Evolutionary conservation across 2,888 invertebrate genomes (phyloP).

Genomic region (Andrena flavipes): DNA sequence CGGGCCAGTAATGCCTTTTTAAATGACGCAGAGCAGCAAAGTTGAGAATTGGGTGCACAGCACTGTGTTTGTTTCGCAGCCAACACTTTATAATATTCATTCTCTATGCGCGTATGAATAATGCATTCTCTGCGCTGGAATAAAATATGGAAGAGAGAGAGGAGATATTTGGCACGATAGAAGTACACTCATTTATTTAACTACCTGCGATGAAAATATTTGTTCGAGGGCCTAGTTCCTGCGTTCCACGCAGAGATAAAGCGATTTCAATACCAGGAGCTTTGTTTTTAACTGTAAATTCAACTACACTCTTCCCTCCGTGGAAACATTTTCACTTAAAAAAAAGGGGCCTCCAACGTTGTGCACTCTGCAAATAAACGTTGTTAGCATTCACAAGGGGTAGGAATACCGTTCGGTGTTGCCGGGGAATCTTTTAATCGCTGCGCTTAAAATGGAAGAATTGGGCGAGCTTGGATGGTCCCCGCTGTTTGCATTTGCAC

Average conservation of each 20-base stretch:
- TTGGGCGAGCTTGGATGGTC: too few relatives aligned
- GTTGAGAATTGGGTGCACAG: too few relatives aligned
- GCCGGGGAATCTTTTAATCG: neutral
- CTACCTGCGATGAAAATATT: neutral
- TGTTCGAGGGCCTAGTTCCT: neutral
- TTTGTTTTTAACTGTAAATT: slow-evolving; percentile 4
- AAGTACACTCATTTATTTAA: neutral
- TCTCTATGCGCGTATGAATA: too few relatives aligned
- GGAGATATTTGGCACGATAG: too few relatives aligned
- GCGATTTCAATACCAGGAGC: neutral
- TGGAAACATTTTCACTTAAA: neutral
- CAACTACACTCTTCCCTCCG: neutral
- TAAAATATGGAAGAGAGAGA: too few relatives aligned
- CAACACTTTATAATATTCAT: too few relatives aligned
- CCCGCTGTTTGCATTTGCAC: neutral
- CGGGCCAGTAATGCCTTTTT: too few relatives aligned
- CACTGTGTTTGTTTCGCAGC: too few relatives aligned
- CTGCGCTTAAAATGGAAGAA: neutral
- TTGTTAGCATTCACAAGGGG: neutral
- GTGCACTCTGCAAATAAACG: neutral
- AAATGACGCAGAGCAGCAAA: too few relatives aligned
- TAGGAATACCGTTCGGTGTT: neutral
- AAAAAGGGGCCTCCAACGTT: neutral
- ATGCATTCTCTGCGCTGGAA: too few relatives aligned
- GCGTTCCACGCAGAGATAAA: neutral